Evolutionary conservation across 2,888 invertebrate species (phyloP).

Genomic region (Mimas tiliae): DNA sequence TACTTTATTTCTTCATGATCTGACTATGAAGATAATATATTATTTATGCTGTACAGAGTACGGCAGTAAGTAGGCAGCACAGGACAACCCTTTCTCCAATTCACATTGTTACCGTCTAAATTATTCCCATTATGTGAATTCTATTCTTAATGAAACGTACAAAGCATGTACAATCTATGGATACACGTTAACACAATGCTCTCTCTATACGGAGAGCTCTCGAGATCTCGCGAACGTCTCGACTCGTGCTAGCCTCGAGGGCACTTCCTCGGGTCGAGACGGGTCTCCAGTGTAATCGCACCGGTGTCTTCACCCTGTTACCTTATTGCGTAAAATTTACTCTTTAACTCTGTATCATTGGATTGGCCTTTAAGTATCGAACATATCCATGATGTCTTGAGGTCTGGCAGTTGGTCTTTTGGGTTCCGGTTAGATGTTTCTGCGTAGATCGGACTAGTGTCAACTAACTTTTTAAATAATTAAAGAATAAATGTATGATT

Average conservation of each 20-base stretch:
- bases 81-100: slow-evolving; percentile 1
- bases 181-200: slow-evolving; percentile 43
- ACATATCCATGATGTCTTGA: slow-evolving; percentile 12
- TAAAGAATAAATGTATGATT: too few relatives aligned
- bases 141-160: slow-evolving; percentile 29
- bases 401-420: too few relatives aligned
- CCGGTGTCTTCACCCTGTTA: slow-evolving; percentile 41
- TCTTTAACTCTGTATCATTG: slow-evolving; percentile 17
- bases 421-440: too few relatives aligned
- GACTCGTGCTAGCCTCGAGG: slow-evolving; percentile 36
- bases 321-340: slow-evolving; percentile 36
- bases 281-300: slow-evolving; percentile 28
- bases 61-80: background rate
- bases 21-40: background rate
- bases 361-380: slow-evolving; percentile 35
- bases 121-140: slow-evolving; percentile 25
- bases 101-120: slow-evolving; percentile 36
- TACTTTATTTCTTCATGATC: background rate
- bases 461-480: too few relatives aligned
- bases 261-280: slow-evolving; percentile 35
- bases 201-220: slow-evolving; percentile 38
- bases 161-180: slow-evolving; percentile 30
- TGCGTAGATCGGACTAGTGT: too few relatives aligned
- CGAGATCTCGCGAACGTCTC: slow-evolving; percentile 32
- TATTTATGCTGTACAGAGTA: background rate